A percentile compares a stretch with the other conserved stretches of the same genome.
Evolutionary conservation across 2,113 vertebrate genomes (phyloP).

Genomic region (Setophaga coronata): DNA sequence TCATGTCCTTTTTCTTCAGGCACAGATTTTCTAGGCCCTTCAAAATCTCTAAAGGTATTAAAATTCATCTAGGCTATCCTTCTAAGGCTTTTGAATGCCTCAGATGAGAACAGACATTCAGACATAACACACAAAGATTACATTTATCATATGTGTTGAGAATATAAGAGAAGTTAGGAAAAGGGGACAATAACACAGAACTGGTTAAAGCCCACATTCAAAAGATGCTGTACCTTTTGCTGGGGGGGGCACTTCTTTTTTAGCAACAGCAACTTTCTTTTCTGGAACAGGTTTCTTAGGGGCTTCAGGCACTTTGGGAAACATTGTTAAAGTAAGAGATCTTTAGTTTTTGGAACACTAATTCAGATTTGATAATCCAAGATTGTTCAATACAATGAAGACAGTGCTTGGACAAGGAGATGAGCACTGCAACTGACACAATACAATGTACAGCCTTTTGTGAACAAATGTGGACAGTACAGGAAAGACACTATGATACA

Average conservation of each 20-base stretch:
- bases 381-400: not conserved
- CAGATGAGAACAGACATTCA: not conserved
- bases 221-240: conserved; percentile 72
- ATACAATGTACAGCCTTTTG: not conserved
- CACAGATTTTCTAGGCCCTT: conserved; percentile 60
- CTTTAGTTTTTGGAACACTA: conserved; percentile 36
- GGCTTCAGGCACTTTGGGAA: conserved; percentile 77
- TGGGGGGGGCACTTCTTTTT: conserved; percentile 70
- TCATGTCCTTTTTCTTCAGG: conserved; percentile 67
- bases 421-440: not conserved
- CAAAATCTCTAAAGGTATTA: conserved; percentile 66
- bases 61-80: not conserved
- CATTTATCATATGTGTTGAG: not conserved
- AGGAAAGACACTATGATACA: not conserved
- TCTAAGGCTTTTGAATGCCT: not conserved
- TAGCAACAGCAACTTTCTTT: conserved; percentile 73
- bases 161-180: not conserved
- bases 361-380: conserved; percentile 30
- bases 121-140: not conserved
- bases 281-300: conserved; percentile 77
- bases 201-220: not conserved
- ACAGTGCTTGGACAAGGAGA: not conserved
- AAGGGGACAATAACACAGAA: not conserved
- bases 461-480: not conserved
- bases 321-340: conserved; percentile 40